Conservation (phyloP, 2,113 vertebrate genomes). For the Seriola quinqueradiata region DNA sequence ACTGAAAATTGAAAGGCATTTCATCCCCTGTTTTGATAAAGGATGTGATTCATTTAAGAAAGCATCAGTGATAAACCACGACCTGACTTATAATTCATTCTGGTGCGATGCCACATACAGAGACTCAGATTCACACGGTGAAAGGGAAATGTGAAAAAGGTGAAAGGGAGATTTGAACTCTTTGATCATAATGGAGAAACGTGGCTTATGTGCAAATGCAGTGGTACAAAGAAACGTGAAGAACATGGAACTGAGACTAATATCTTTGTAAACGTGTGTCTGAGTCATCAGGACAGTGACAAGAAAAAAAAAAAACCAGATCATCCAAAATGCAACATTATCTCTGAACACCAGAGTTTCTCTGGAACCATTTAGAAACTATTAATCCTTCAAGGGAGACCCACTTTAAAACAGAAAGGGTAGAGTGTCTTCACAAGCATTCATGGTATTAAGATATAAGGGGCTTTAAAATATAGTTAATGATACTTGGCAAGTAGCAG, state of each 20-base stretch:
- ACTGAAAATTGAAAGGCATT: slow-evolving; percentile 45
- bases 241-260: slow-evolving; percentile 1
- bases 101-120: slow-evolving; percentile 7
- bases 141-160: not conserved
- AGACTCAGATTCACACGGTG: not conserved
- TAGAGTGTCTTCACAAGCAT: slow-evolving; percentile 38
- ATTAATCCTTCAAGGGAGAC: not conserved
- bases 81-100: slow-evolving; percentile 20
- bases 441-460: slow-evolving; percentile 33
- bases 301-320: not conserved
- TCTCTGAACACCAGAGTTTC: not conserved
- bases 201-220: not conserved
- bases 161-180: slow-evolving; percentile 13
- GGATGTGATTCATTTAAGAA: slow-evolving; percentile 7
- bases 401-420: slow-evolving; percentile 34
- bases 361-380: slow-evolving; percentile 8
- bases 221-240: slow-evolving; percentile 11
- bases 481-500: slow-evolving; percentile 49
- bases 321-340: not conserved
- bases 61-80: slow-evolving; percentile 17
- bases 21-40: slow-evolving; percentile 14
- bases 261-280: not conserved
- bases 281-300: not conserved
- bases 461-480: slow-evolving; percentile 51
- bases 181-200: not conserved